A percentile compares a stretch with the other conserved stretches of the same genome.
These are phyloP conservation scores for Tenthredo mesomela DNA, from an alignment of 2,888 invertebrate species.

Conservation along the genomic window DNA sequence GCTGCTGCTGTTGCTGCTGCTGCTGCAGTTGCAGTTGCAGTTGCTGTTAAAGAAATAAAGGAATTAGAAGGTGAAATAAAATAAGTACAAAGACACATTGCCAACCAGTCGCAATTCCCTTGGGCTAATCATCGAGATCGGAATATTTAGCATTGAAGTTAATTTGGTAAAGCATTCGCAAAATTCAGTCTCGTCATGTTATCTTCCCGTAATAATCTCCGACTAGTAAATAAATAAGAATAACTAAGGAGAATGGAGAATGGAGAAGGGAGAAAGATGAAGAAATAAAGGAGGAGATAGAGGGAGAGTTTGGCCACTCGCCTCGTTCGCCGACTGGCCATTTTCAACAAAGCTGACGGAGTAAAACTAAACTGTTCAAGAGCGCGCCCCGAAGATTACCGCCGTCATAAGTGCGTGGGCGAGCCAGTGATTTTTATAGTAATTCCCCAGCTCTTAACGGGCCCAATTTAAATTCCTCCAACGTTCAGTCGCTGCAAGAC, in stretches of 20 bases:
- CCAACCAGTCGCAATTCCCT: slow-evolving; percentile 50
- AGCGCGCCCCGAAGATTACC: slow-evolving; percentile 57
- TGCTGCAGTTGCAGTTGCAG: background rate
- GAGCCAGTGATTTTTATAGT: slow-evolving; percentile 71
- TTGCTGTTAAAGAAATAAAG: slow-evolving; percentile 32
- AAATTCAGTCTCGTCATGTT: slow-evolving; percentile 49
- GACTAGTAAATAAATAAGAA: background rate
- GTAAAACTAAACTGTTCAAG: slow-evolving; percentile 26
- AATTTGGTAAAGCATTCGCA: slow-evolving; percentile 60
- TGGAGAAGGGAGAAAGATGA: slow-evolving; percentile 49
- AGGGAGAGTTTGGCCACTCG: background rate
- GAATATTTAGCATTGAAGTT: slow-evolving; percentile 62
- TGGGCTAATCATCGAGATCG: slow-evolving; percentile 56
- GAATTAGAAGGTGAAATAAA: slow-evolving; percentile 49
- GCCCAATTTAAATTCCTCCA: slow-evolving; percentile 71
- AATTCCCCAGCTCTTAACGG: slow-evolving; percentile 65
- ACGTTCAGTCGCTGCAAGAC: slow-evolving; percentile 56
- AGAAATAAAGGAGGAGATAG: slow-evolving; percentile 32
- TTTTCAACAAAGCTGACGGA: slow-evolving; percentile 3
- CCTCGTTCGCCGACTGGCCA: background rate
- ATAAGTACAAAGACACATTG: slow-evolving; percentile 45
- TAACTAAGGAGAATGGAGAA: slow-evolving; percentile 54
- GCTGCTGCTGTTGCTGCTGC: background rate
- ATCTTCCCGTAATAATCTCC: slow-evolving; percentile 39
- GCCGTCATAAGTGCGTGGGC: slow-evolving; percentile 72